Evolutionary conservation across 2,888 invertebrate genomes (phyloP).

Genomic region (Andrena flavipes): DNA sequence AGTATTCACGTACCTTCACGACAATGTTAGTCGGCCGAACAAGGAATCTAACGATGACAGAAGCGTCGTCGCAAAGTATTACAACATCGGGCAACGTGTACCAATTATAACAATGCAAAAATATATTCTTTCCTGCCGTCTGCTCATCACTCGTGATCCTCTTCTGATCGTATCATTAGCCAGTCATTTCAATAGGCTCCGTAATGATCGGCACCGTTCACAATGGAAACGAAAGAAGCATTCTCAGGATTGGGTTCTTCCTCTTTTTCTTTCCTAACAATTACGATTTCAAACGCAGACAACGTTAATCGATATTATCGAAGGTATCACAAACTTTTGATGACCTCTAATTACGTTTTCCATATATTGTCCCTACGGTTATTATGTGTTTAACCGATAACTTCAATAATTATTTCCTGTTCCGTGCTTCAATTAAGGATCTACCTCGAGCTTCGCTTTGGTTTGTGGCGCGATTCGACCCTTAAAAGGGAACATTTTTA

Average conservation of each 20-base stretch:
- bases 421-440: background rate
- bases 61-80: constrained; percentile 33
- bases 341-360: constrained; percentile 45
- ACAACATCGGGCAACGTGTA: background rate
- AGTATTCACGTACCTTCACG: constrained; percentile 26
- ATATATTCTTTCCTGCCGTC: background rate
- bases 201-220: constrained; percentile 17
- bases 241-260: background rate
- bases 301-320: constrained; percentile 41
- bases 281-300: constrained; percentile 25
- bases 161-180: background rate
- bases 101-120: constrained; percentile 8
- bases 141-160: background rate
- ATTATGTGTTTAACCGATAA: constrained; percentile 36
- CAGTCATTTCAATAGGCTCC: background rate
- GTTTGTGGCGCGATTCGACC: background rate
- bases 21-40: constrained; percentile 27
- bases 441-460: background rate
- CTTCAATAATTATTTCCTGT: constrained; percentile 20
- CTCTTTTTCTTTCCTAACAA: constrained; percentile 18
- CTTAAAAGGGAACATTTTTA: background rate
- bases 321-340: constrained; percentile 59
- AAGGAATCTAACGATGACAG: constrained; percentile 37
- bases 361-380: constrained; percentile 56
- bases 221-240: constrained; percentile 12